A percentile compares a stretch with the other conserved stretches of the same genome.
phyloP scores from a whole-genome alignment of 2,888 invertebrate species.

The Pachliopta kotzebuea region DNA sequence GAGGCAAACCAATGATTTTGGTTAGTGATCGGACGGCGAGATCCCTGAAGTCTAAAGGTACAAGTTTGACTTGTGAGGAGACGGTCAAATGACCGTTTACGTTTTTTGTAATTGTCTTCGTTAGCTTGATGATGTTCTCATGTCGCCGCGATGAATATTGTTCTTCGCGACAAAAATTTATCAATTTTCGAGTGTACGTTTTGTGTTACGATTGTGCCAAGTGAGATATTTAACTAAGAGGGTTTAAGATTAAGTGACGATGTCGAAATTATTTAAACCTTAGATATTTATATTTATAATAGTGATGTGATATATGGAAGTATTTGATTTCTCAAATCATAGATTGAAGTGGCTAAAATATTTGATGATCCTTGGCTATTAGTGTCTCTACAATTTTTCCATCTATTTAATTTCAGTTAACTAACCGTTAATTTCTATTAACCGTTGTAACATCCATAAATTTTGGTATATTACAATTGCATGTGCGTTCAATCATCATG shows the following conservation, averaged over 20 bases:
- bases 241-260: constrained; percentile 78
- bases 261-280: constrained; percentile 76
- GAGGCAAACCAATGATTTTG: constrained; percentile 66
- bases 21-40: constrained; percentile 73
- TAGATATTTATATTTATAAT: constrained; percentile 75
- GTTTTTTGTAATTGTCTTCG: constrained; percentile 73
- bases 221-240: constrained; percentile 76
- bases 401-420: not conserved
- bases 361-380: not conserved
- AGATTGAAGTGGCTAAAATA: constrained; percentile 30
- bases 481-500: too few relatives aligned
- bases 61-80: constrained; percentile 73
- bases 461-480: too few relatives aligned
- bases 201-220: constrained; percentile 78
- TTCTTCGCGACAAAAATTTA: constrained; percentile 47
- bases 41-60: constrained; percentile 51
- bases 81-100: constrained; percentile 77
- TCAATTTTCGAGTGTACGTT: constrained; percentile 59
- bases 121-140: constrained; percentile 38
- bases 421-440: not conserved
- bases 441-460: not conserved
- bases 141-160: constrained; percentile 6
- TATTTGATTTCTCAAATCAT: constrained; percentile 44
- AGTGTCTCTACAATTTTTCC: not conserved
- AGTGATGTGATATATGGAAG: constrained; percentile 77